Conservation (phyloP, 2,797 vertebrate species). For the Phalanger gymnotis region DNA sequence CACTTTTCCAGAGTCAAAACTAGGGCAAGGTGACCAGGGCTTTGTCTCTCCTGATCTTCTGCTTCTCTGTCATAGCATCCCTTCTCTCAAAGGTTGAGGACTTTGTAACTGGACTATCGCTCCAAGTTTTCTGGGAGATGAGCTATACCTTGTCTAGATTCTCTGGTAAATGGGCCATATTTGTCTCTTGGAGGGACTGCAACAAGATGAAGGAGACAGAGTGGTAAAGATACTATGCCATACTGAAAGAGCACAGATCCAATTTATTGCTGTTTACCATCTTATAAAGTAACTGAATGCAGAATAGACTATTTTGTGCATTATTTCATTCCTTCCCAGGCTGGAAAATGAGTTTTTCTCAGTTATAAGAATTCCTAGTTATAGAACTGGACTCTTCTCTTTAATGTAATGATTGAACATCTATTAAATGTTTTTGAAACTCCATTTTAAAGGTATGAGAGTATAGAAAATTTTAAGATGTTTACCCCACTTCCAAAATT, state of each 20-base stretch:
- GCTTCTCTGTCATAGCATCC: background rate
- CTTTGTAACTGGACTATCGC: background rate
- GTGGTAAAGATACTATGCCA: background rate
- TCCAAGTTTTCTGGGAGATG: background rate
- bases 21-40: background rate
- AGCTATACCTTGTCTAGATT: background rate
- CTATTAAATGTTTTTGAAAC: background rate
- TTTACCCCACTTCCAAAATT: background rate
- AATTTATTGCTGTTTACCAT: background rate
- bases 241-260: background rate
- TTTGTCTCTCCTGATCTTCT: background rate
- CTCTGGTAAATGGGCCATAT: background rate
- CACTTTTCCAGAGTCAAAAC: background rate
- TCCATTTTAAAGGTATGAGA: background rate
- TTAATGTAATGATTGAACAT: background rate
- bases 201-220: background rate
- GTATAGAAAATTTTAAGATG: background rate
- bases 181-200: background rate
- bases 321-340: background rate
- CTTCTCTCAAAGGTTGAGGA: background rate
- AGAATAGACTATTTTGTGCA: background rate
- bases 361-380: background rate
- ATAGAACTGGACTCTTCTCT: background rate
- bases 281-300: background rate
- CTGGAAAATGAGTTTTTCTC: background rate